Conservation (phyloP, 1,140 invertebrate species). For the Muscidifurax raptorellus region DNA sequence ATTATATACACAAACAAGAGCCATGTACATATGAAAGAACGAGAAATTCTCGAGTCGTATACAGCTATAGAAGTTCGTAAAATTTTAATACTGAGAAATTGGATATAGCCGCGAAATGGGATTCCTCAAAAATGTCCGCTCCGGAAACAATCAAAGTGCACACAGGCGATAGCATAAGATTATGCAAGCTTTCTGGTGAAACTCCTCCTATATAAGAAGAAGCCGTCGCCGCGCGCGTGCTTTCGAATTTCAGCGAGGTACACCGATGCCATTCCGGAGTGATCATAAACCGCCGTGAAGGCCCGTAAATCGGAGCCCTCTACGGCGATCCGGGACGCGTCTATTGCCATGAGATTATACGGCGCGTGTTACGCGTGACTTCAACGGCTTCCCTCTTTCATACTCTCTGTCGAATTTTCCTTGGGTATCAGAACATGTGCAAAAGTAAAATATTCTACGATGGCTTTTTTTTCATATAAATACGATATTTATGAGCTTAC, state of each 20-base stretch:
- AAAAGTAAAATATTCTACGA: background rate
- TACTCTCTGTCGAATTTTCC: background rate
- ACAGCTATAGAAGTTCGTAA: no score
- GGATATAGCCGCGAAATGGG: background rate
- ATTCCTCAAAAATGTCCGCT: background rate
- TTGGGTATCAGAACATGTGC: background rate
- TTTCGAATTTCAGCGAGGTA: background rate
- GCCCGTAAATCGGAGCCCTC: slow-evolving; percentile 8
- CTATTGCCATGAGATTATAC: slow-evolving; percentile 7
- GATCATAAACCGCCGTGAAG: slow-evolving; percentile 21
- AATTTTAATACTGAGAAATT: no score
- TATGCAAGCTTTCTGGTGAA: background rate
- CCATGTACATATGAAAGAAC: no score
- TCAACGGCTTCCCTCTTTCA: background rate
- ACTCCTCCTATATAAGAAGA: background rate
- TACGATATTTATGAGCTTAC: no score
- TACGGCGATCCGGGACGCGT: background rate
- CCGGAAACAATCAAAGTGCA: background rate
- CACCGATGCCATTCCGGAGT: background rate
- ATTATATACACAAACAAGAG: no score
- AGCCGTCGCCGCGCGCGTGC: background rate
- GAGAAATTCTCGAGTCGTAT: no score
- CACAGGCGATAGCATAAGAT: background rate
- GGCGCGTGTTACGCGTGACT: background rate
- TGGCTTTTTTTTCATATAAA: no score